Evolutionary conservation across 2,797 vertebrate genomes (phyloP).

Genomic region (Catamblyrhynchus diadema): DNA sequence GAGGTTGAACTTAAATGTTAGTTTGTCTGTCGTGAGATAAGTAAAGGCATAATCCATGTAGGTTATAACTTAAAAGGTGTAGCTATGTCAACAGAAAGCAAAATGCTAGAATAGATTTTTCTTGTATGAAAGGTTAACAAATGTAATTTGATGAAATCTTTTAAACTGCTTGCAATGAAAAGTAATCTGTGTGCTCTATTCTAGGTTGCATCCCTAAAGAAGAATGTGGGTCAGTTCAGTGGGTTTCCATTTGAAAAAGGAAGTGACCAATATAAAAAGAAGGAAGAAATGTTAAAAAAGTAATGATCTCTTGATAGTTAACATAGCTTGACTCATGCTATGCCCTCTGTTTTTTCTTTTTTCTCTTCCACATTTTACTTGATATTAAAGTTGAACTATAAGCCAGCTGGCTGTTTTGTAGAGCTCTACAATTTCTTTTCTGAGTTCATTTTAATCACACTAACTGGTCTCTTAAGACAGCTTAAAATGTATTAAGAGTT

Average conservation of each 20-base stretch:
- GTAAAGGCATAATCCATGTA: background rate
- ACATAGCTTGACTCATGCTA: background rate
- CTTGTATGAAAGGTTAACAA: background rate
- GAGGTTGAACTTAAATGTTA: background rate
- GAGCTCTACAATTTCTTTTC: background rate
- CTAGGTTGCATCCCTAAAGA: conserved; percentile 83
- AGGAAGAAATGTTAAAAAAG: conserved; percentile 90
- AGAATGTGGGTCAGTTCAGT: conserved; percentile 92
- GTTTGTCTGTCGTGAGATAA: background rate
- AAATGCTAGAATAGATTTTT: background rate
- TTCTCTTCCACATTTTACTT: background rate
- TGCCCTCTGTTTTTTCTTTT: background rate
- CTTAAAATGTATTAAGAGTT: background rate
- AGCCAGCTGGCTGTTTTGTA: background rate
- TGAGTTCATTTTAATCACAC: background rate
- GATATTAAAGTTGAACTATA: background rate
- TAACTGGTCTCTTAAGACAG: background rate
- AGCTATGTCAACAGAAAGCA: background rate
- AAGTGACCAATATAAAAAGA: conserved; percentile 88
- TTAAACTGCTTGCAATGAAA: background rate
- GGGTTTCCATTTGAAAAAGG: conserved; percentile 89
- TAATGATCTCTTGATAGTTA: conserved; percentile 60
- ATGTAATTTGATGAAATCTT: background rate
- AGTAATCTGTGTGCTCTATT: conserved; percentile 15
- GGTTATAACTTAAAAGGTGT: background rate